Conservation (phyloP, 2,113 vertebrate genomes). For the Rhipidura dahli region DNA sequence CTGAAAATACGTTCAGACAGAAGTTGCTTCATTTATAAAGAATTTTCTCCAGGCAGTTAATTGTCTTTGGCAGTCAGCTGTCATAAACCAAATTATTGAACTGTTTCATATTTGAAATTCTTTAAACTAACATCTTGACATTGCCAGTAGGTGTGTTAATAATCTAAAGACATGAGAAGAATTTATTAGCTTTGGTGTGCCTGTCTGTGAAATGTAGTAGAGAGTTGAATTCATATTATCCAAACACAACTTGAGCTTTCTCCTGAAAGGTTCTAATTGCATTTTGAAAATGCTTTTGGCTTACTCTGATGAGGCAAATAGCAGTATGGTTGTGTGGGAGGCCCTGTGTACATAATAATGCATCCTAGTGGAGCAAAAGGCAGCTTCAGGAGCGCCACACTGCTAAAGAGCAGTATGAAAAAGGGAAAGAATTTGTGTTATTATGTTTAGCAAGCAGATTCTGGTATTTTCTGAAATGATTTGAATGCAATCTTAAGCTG, state of each 20-base stretch:
- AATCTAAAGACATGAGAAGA: slow-evolving; percentile 68
- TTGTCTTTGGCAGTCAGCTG: slow-evolving; percentile 72
- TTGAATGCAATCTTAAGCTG: neutral
- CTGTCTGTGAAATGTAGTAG: slow-evolving; percentile 52
- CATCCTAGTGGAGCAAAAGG: slow-evolving; percentile 15
- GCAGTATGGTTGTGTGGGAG: neutral
- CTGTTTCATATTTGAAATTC: slow-evolving; percentile 62
- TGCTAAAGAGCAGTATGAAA: slow-evolving; percentile 2
- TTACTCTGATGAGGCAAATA: slow-evolving; percentile 36
- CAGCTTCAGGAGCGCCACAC: neutral
- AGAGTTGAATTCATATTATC: slow-evolving; percentile 60
- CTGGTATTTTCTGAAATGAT: neutral
- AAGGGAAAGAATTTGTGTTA: neutral
- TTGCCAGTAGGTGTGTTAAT: slow-evolving; percentile 69
- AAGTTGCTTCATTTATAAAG: slow-evolving; percentile 55
- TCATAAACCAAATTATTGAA: slow-evolving; percentile 67
- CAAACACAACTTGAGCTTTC: slow-evolving; percentile 44
- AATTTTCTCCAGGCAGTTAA: slow-evolving; percentile 65
- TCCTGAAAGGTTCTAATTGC: slow-evolving; percentile 59
- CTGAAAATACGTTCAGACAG: slow-evolving; percentile 54
- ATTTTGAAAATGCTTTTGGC: slow-evolving; percentile 41
- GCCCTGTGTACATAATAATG: slow-evolving; percentile 31
- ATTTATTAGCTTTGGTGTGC: slow-evolving; percentile 70
- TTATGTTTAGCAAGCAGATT: neutral
- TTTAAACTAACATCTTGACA: slow-evolving; percentile 69